phyloP scores from a whole-genome alignment of 1,140 invertebrate genomes.

The Hormaphis cornu region DNA sequence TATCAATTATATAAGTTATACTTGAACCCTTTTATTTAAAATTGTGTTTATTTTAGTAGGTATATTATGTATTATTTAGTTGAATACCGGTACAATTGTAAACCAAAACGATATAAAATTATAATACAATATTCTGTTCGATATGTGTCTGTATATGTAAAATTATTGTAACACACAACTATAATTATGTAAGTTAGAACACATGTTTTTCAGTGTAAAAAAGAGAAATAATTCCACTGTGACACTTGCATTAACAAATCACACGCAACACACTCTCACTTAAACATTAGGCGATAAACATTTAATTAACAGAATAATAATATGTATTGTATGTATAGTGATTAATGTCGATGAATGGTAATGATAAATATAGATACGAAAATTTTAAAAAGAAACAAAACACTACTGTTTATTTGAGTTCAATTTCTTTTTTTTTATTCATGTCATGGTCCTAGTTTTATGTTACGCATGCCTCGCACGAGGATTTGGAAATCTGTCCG shows the following conservation, averaged over 20 bases:
- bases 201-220: constrained; percentile 4
- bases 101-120: too few relatives aligned
- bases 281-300: neutral
- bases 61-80: too few relatives aligned
- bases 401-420: too few relatives aligned
- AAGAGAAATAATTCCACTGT: neutral
- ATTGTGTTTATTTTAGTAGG: too few relatives aligned
- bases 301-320: neutral
- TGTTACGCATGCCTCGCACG: too few relatives aligned
- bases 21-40: too few relatives aligned
- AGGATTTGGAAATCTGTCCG: too few relatives aligned
- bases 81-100: too few relatives aligned
- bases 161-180: neutral
- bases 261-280: neutral
- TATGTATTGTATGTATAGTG: neutral
- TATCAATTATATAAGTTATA: too few relatives aligned
- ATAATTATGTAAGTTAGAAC: too few relatives aligned
- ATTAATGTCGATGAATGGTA: neutral
- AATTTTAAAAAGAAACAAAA: neutral
- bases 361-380: constrained; percentile 6
- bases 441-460: too few relatives aligned
- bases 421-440: too few relatives aligned
- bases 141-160: neutral
- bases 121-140: neutral
- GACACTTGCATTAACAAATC: neutral